phyloP scores from a whole-genome alignment of 2,113 vertebrate genomes.

The Grus americana region DNA sequence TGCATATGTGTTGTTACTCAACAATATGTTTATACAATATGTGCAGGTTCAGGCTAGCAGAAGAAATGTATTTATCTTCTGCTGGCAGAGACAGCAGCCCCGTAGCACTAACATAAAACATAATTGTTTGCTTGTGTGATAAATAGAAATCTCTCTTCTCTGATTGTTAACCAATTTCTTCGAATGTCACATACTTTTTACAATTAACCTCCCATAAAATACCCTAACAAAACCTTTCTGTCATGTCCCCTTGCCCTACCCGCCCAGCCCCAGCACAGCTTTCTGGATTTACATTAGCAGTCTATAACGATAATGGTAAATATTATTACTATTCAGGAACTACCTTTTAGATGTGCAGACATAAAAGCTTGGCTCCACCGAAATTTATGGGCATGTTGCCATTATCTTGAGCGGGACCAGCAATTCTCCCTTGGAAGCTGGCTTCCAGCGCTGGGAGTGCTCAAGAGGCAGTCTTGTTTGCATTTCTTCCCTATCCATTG shows the following conservation, averaged over 20 bases:
- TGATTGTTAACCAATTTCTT: not conserved
- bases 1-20: not conserved
- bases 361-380: not conserved
- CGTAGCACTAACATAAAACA: not conserved
- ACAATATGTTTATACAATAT: not conserved
- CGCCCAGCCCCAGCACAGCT: not conserved
- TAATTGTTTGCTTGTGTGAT: not conserved
- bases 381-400: not conserved
- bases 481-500: accelerated
- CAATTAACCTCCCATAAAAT: not conserved
- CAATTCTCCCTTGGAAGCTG: not conserved
- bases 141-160: not conserved
- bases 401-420: not conserved
- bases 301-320: not conserved
- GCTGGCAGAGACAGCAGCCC: not conserved
- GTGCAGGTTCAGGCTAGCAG: constrained; percentile 10
- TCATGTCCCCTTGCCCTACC: not conserved
- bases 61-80: constrained; percentile 15
- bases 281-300: not conserved
- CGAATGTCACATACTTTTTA: not conserved
- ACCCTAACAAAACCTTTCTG: not conserved
- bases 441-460: not conserved
- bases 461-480: not conserved
- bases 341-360: not conserved
- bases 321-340: not conserved